These are phyloP conservation scores for Platyrinchus mystaceus DNA, from an alignment of 2,797 vertebrate species.

Conservation along the genomic window DNA sequence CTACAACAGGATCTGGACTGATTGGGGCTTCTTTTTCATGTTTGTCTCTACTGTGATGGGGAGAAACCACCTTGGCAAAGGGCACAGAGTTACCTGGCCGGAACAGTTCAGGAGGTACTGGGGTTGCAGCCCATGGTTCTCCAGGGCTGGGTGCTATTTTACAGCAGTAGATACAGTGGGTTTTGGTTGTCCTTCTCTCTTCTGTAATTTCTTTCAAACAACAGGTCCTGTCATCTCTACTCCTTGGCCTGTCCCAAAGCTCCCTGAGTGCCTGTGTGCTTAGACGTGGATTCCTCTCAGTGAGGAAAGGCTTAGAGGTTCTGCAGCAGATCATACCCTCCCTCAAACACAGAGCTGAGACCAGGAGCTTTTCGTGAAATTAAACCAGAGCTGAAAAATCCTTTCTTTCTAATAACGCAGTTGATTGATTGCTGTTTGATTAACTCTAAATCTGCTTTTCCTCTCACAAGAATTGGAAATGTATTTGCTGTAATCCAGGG, in stretches of 20 bases:
- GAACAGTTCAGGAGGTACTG: neutral
- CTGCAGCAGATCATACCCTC: neutral
- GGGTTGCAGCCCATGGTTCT: neutral
- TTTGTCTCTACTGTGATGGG: neutral
- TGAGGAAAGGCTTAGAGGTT: neutral
- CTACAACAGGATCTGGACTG: neutral
- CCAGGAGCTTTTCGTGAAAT: neutral
- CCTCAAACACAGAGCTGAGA: neutral
- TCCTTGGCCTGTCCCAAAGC: neutral
- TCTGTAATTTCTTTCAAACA: neutral
- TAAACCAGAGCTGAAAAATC: neutral
- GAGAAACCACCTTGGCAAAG: neutral
- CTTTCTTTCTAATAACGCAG: neutral
- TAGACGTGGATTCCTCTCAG: accelerated
- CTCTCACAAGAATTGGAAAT: neutral
- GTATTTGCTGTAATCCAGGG: neutral
- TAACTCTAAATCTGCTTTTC: neutral
- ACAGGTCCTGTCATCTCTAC: accelerated
- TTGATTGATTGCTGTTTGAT: neutral
- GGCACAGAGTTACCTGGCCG: neutral
- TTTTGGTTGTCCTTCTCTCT: neutral
- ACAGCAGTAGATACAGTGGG: neutral
- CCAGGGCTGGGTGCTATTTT: neutral
- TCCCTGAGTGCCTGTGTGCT: neutral
- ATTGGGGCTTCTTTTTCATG: neutral